Conservation (phyloP, 2,888 invertebrate genomes). For the Campoletis raptor region DNA sequence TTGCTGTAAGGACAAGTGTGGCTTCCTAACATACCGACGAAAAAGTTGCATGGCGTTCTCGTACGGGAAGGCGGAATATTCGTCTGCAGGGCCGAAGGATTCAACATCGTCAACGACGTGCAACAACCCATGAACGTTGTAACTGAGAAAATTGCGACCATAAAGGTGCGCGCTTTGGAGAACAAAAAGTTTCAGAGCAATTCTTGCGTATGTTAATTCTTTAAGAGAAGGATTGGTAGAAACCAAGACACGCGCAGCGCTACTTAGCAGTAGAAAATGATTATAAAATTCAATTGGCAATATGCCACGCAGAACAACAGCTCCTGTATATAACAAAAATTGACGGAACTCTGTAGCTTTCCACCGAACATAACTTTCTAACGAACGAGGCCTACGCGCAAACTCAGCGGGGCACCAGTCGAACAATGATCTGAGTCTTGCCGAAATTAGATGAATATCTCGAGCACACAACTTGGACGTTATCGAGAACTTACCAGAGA, state of each 20-base stretch:
- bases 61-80: constrained; percentile 40
- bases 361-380: background rate
- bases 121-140: constrained; percentile 38
- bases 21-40: constrained; percentile 2
- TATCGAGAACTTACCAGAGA: constrained; percentile 32
- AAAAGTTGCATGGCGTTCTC: constrained; percentile 41
- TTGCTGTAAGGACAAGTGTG: constrained; percentile 2
- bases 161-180: background rate
- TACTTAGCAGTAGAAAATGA: constrained; percentile 39
- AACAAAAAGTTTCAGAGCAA: background rate
- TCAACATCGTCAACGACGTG: constrained; percentile 45
- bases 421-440: background rate
- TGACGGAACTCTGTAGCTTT: constrained; percentile 35
- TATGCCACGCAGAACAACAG: constrained; percentile 16
- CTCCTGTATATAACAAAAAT: constrained; percentile 30
- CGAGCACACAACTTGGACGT: constrained; percentile 17
- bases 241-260: constrained; percentile 22
- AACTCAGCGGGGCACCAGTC: constrained; percentile 37
- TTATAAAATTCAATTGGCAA: background rate
- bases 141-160: background rate
- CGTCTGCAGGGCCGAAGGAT: constrained; percentile 12
- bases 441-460: constrained; percentile 5
- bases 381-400: constrained; percentile 14
- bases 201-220: constrained; percentile 23
- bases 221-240: background rate